phyloP scores from a whole-genome alignment of 2,888 invertebrate genomes.

The Tethea ocularis region DNA sequence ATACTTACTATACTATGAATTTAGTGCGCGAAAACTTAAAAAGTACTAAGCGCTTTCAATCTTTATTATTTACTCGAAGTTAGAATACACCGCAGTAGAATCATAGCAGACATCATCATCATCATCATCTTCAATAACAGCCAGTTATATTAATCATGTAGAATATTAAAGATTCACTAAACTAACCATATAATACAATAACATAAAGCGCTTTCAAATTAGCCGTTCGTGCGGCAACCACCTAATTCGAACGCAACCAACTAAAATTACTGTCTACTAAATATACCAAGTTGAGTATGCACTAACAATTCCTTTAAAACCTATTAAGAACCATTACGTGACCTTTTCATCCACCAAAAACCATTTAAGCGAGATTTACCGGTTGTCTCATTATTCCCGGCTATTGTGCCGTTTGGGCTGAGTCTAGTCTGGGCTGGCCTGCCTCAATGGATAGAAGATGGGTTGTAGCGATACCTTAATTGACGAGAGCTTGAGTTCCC shows the following conservation, averaged over 20 bases:
- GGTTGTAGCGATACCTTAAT: slow-evolving; percentile 78
- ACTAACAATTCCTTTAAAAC: slow-evolving; percentile 25
- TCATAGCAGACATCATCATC: too few species aligned
- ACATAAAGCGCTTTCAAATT: slow-evolving; percentile 1
- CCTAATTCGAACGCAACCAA: slow-evolving; percentile 6
- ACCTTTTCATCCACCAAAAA: slow-evolving; percentile 62
- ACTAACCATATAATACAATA: neutral
- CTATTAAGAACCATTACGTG: slow-evolving; percentile 49
- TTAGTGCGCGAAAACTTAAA: too few species aligned
- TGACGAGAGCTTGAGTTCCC: slow-evolving; percentile 79
- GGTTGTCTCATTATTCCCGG: slow-evolving; percentile 73
- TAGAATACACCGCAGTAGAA: too few species aligned
- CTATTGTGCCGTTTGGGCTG: slow-evolving; percentile 74
- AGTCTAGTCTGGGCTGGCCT: slow-evolving; percentile 45
- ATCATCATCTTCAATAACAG: neutral
- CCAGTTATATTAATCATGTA: neutral
- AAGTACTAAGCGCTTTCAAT: too few species aligned
- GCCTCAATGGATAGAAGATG: slow-evolving; percentile 73
- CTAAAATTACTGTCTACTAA: slow-evolving; percentile 7
- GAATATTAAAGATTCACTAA: neutral
- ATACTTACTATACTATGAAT: too few species aligned
- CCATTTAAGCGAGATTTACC: slow-evolving; percentile 57
- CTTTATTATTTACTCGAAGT: too few species aligned
- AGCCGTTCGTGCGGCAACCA: neutral
- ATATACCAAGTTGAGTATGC: slow-evolving; percentile 9